Conservation (phyloP, 2,888 invertebrate genomes). For the Dynastes tityus region DNA sequence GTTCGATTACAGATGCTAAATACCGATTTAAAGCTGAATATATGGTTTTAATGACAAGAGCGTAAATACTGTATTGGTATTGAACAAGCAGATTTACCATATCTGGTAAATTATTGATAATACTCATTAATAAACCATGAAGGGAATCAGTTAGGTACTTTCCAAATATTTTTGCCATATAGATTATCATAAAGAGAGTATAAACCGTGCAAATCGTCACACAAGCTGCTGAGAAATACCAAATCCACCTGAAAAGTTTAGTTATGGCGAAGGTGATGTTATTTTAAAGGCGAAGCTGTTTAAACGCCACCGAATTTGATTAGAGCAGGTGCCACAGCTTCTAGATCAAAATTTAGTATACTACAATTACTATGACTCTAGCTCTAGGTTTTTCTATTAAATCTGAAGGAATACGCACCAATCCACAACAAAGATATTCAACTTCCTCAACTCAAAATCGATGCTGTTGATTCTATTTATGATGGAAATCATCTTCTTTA, state of each 20-base stretch:
- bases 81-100: slow-evolving; percentile 57
- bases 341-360: no score
- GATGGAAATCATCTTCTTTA: slow-evolving; percentile 27
- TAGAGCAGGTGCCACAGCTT: fast-evolving
- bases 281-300: no score
- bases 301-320: no score
- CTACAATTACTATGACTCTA: no score
- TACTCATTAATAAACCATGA: neutral
- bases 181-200: neutral
- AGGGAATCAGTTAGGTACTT: neutral
- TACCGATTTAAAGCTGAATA: no score
- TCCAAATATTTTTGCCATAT: neutral
- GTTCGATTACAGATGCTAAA: no score
- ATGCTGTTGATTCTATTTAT: slow-evolving; percentile 5
- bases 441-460: slow-evolving; percentile 22
- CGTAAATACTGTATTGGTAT: slow-evolving; percentile 57
- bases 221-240: neutral
- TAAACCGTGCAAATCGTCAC: neutral
- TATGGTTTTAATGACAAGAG: slow-evolving; percentile 48
- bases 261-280: no score
- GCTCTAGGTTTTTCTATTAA: no score
- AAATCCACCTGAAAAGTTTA: neutral
- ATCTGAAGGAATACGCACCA: neutral
- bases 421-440: neutral
- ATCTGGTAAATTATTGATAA: neutral